phyloP scores from a whole-genome alignment of 2,113 vertebrate genomes.

The Natator depressus region DNA sequence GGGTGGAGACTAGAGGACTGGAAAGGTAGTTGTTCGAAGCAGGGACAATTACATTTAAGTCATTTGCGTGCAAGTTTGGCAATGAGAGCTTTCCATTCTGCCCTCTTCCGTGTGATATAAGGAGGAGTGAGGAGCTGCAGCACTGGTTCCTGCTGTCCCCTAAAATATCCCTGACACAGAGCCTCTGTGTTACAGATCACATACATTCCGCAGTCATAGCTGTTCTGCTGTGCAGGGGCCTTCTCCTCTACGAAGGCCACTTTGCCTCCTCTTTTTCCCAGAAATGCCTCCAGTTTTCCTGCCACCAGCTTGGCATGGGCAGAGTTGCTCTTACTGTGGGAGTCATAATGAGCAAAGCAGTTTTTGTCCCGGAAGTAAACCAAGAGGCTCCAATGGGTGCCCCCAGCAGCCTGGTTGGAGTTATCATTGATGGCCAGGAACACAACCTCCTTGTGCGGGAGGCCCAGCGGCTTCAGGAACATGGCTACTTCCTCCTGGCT shows the following conservation, averaged over 20 bases:
- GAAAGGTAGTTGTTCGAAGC: not conserved
- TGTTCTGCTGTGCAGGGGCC: conserved; percentile 93
- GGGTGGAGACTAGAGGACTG: not conserved
- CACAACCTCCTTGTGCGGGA: conserved; percentile 83
- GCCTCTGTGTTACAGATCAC: conserved; percentile 93
- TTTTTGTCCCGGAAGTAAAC: conserved; percentile 86
- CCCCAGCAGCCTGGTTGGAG: conserved; percentile 89
- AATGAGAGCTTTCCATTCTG: conserved; percentile 90
- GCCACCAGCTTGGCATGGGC: conserved; percentile 89
- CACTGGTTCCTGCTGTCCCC: conserved; percentile 67
- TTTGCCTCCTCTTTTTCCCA: conserved; percentile 78
- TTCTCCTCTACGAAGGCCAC: conserved; percentile 87
- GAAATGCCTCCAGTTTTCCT: conserved; percentile 86
- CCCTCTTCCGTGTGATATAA: conserved; percentile 90
- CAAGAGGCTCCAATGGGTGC: conserved; percentile 96
- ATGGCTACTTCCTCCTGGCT: conserved; percentile 87
- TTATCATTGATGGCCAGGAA: conserved; percentile 97
- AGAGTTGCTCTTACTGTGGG: conserved; percentile 89
- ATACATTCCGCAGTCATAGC: conserved; percentile 99
- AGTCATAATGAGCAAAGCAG: conserved; percentile 94
- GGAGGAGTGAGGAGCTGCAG: conserved; percentile 89
- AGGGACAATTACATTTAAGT: conserved; percentile 29
- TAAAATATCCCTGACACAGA: conserved; percentile 84
- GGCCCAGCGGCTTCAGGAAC: conserved; percentile 91
- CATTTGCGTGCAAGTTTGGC: conserved; percentile 84